Base-by-base conservation (phyloP, 1,140 invertebrate genomes). In the Formica selysi region DNA sequence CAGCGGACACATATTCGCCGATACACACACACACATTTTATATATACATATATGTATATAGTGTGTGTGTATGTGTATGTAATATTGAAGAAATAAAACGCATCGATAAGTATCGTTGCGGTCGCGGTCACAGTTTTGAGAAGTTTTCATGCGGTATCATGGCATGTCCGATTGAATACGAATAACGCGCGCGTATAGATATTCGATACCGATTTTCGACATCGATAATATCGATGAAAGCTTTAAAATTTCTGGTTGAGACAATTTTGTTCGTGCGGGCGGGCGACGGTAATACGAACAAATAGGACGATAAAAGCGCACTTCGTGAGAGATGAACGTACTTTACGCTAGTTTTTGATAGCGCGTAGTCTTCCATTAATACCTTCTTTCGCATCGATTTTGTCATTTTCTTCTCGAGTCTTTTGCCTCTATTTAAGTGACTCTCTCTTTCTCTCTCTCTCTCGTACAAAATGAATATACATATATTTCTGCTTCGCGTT, bases 191-290 rank as follows among this genome's bases (percentile, higher is more conserved):
- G 38, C 19, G 26, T 68, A 61, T 74, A 74, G 67, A 61, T 13
- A 62, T 61, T 41, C 54, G 38, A 62, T 83, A 74, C 10, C 29
- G 54, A 74, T 62, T 74, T 83, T 62, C 41, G 19, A 61, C 68
- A 48, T 62, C 13, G 10, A 73, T 83, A 36, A 44, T 48, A 51
- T 51, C 4, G 16, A 13, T 22, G 57, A 36, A 51, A 5, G 41
- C 6, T 74, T 74, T 36, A 48, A 83, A 73, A 62, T 70, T 61
- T 29, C 26, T 48, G 26, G 2, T 38, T 81, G 5, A 38, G 4
- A 67, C 62, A 8, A 5, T 79, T 4, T 71, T 29, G 48, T 22
- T 19, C 48, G 48, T 48, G 44, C 13, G 13, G 16, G 4, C 32
- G 4, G 16, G 22, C 48, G 48, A 13, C 3, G 10, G 5, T 44